phyloP scores from a whole-genome alignment of 2,888 invertebrate genomes.

The Pelosia muscerda region DNA sequence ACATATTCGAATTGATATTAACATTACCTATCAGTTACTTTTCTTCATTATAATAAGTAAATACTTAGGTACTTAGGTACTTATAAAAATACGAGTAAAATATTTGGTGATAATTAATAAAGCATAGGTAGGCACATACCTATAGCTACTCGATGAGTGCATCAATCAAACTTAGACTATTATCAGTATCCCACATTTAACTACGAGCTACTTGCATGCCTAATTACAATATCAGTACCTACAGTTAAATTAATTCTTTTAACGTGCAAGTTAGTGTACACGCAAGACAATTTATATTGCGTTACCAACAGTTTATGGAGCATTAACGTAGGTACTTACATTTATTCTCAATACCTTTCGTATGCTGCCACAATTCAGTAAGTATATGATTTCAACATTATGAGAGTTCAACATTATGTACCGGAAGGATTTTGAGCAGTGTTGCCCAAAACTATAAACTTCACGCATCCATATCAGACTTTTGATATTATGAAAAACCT shows the following conservation, averaged over 20 bases:
- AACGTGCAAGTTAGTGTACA: not conserved
- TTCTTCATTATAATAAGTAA: no score
- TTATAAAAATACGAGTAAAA: no score
- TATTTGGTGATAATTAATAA: no score
- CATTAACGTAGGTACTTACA: conserved; percentile 47
- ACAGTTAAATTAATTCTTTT: not conserved
- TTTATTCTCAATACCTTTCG: conserved; percentile 45
- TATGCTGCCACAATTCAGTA: no score
- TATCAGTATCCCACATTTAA: not conserved
- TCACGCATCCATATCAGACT: not conserved
- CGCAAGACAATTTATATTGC: not conserved
- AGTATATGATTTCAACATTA: no score
- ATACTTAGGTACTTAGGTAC: no score
- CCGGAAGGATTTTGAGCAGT: no score
- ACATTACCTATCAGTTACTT: no score
- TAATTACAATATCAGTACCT: not conserved
- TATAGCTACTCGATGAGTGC: not conserved
- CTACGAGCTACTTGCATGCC: not conserved
- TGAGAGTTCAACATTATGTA: no score
- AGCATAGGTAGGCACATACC: no score
- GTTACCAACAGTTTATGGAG: conserved; percentile 23
- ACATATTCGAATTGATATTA: no score
- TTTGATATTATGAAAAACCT: not conserved
- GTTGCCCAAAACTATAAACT: not conserved
- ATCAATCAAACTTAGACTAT: not conserved